Conservation (phyloP, 2,797 vertebrate genomes). For the Pogonophryne albipinna region DNA sequence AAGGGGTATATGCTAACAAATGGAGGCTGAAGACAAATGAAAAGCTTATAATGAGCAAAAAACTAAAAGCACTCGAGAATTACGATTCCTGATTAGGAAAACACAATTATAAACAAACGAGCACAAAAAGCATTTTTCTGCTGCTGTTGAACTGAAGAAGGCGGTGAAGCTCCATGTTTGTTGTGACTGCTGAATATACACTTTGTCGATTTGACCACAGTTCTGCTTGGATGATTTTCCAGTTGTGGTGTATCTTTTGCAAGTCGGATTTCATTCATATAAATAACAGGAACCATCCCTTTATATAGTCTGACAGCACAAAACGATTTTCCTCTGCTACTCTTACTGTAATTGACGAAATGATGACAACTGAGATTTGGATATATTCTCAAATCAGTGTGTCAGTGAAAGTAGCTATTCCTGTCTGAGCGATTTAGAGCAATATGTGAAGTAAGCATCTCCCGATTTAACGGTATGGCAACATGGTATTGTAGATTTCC, state of each 20-base stretch:
- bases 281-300: slow-evolving; percentile 39
- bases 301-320: slow-evolving; percentile 29
- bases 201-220: slow-evolving; percentile 30
- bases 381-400: slow-evolving; percentile 31
- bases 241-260: slow-evolving; percentile 39
- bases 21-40: slow-evolving; percentile 30
- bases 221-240: slow-evolving; percentile 39
- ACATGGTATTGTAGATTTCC: background rate
- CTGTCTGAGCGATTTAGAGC: background rate
- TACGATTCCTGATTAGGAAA: slow-evolving; percentile 34
- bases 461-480: background rate
- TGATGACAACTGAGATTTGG: slow-evolving; percentile 42
- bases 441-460: background rate
- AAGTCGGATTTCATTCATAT: slow-evolving; percentile 47
- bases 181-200: slow-evolving; percentile 38
- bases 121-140: background rate
- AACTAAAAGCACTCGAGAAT: slow-evolving; percentile 16
- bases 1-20: slow-evolving; percentile 22
- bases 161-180: slow-evolving; percentile 27
- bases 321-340: slow-evolving; percentile 25
- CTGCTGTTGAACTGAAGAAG: slow-evolving; percentile 10
- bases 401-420: slow-evolving; percentile 5
- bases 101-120: slow-evolving; percentile 23
- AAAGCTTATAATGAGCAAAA: slow-evolving; percentile 25
- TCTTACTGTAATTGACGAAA: slow-evolving; percentile 26